Conservation (phyloP, 2,113 vertebrate genomes). For the Tor tambroides region DNA sequence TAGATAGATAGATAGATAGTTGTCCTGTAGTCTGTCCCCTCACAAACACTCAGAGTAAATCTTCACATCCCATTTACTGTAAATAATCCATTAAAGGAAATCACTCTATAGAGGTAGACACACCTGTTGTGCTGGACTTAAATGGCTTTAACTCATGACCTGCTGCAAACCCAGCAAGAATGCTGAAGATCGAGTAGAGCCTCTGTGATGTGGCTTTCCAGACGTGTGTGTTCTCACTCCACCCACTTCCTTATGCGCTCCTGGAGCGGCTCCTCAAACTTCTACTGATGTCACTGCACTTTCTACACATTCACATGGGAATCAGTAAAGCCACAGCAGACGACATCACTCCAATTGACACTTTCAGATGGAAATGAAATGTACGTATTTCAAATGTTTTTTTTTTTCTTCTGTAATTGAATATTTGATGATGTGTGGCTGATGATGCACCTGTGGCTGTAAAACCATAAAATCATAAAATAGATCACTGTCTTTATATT, state of each 20-base stretch:
- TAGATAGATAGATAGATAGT: not conserved
- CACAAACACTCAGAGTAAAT: not conserved
- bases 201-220: not conserved
- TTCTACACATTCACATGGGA: not conserved
- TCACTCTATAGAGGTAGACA: no score
- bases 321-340: not conserved
- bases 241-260: slow-evolving; percentile 2
- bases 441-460: not conserved
- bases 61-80: not conserved
- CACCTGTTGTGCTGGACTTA: not conserved
- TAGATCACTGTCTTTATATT: not conserved
- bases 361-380: not conserved
- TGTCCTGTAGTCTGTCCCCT: not conserved
- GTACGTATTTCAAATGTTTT: slow-evolving; percentile 8
- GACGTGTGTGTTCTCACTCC: slow-evolving; percentile 6
- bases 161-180: not conserved
- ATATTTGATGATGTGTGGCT: not conserved
- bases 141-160: not conserved
- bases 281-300: not conserved
- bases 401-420: not conserved
- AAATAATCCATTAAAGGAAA: not conserved
- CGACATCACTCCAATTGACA: not conserved
- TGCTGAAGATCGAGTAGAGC: not conserved
- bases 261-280: not conserved
- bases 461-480: not conserved